These are phyloP conservation scores for Erebia palarica DNA, from an alignment of 2,888 invertebrate species.

Conservation along the genomic window DNA sequence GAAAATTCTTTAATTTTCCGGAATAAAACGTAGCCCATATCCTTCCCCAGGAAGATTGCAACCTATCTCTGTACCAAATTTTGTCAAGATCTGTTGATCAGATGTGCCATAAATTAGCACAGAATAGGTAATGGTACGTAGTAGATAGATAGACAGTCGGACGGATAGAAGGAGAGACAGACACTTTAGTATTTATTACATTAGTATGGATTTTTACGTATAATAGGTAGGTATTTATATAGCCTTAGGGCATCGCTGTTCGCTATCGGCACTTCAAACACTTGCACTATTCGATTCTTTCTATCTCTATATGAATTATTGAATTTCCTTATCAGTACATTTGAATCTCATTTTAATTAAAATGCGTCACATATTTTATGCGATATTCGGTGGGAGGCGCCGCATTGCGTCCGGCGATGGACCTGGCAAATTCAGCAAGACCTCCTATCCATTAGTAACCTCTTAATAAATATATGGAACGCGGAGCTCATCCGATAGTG, in stretches of 20 bases:
- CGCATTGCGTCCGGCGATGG: slow-evolving; percentile 60
- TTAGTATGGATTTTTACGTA: too few relatives aligned
- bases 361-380: slow-evolving; percentile 80
- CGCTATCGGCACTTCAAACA: slow-evolving; percentile 52
- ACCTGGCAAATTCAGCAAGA: slow-evolving; percentile 58
- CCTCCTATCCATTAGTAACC: slow-evolving; percentile 48
- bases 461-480: slow-evolving; percentile 45
- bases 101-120: too few relatives aligned
- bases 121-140: too few relatives aligned
- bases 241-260: slow-evolving; percentile 53
- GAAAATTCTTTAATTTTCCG: too few relatives aligned
- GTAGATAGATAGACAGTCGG: too few relatives aligned
- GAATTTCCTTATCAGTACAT: slow-evolving; percentile 73
- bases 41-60: too few relatives aligned
- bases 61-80: too few relatives aligned
- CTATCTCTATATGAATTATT: slow-evolving; percentile 67
- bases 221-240: too few relatives aligned
- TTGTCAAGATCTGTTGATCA: too few relatives aligned
- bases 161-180: too few relatives aligned
- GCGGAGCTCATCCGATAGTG: slow-evolving; percentile 56
- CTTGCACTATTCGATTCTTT: slow-evolving; percentile 37
- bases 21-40: too few relatives aligned
- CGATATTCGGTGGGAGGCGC: slow-evolving; percentile 78
- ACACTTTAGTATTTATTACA: too few relatives aligned
- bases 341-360: slow-evolving; percentile 80